Conservation (phyloP, 2,113 vertebrate genomes). For the Notothenia coriiceps region DNA sequence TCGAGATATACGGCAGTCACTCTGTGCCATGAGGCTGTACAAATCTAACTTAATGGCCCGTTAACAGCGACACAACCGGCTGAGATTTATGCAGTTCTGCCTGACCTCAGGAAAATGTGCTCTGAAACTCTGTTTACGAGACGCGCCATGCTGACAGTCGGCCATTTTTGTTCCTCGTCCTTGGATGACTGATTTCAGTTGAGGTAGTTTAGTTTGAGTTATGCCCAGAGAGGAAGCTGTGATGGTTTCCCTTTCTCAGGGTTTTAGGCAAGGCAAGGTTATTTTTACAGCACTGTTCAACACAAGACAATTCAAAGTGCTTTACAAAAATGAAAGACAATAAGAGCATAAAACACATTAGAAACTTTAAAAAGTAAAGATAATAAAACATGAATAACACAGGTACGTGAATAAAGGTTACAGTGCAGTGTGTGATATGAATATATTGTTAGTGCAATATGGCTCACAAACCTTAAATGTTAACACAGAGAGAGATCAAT, state of each 20-base stretch:
- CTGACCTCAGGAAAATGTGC: constrained; percentile 29
- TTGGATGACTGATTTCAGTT: constrained; percentile 26
- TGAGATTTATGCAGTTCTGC: constrained; percentile 27
- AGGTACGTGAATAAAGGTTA: too few relatives aligned
- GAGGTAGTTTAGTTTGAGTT: constrained; percentile 38
- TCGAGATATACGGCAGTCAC: constrained; percentile 16
- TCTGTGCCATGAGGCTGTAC: constrained; percentile 5
- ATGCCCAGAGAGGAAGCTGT: constrained; percentile 20
- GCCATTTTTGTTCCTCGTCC: background rate
- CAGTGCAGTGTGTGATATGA: too few relatives aligned
- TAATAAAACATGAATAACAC: too few relatives aligned
- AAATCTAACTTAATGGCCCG: constrained; percentile 41
- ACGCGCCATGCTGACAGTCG: background rate
- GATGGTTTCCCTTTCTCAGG: constrained; percentile 14
- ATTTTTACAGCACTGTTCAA: too few relatives aligned
- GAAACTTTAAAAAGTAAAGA: too few relatives aligned
- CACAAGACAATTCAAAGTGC: too few relatives aligned
- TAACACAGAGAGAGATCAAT: too few relatives aligned
- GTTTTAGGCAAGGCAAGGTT: background rate
- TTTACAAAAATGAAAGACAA: too few relatives aligned
- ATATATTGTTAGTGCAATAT: too few relatives aligned
- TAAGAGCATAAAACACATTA: too few relatives aligned
- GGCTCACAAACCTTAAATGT: too few relatives aligned
- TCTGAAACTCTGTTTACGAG: constrained; percentile 13
- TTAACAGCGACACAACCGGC: constrained; percentile 32